phyloP scores from a whole-genome alignment of 2,113 vertebrate genomes.

The Psettodes erumei region DNA sequence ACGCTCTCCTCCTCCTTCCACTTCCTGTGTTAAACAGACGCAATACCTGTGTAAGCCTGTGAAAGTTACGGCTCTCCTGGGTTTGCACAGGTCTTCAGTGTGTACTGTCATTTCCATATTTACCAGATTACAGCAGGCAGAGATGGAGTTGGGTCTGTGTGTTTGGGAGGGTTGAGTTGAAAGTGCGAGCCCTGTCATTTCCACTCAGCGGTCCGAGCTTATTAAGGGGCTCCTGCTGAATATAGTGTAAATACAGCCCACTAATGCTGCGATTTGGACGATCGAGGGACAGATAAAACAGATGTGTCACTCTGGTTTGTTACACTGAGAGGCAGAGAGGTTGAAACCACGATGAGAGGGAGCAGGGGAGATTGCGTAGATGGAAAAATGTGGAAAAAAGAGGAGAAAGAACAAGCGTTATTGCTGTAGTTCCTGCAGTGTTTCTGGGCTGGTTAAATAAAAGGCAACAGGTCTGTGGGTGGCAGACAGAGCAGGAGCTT shows the following conservation, averaged over 20 bases:
- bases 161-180: constrained; percentile 1
- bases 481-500: constrained; percentile 28
- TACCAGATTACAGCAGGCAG: constrained; percentile 57
- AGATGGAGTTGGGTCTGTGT: constrained; percentile 29
- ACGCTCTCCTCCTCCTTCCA: constrained; percentile 13
- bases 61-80: constrained; percentile 35
- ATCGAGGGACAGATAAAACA: constrained; percentile 25
- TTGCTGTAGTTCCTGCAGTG: constrained; percentile 7
- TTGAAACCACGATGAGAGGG: not conserved
- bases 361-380: not conserved
- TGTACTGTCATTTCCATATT: constrained; percentile 33
- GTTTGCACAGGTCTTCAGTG: constrained; percentile 47
- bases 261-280: constrained; percentile 50
- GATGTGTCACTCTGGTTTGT: not conserved
- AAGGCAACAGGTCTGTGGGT: constrained; percentile 52
- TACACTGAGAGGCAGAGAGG: constrained; percentile 8
- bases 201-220: constrained; percentile 60
- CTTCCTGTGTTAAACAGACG: constrained; percentile 32
- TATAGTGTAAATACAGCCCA: constrained; percentile 64
- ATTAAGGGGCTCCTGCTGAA: constrained; percentile 66
- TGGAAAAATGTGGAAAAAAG: not conserved
- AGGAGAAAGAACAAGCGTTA: not conserved
- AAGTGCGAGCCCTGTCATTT: constrained; percentile 45
- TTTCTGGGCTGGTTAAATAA: constrained; percentile 42
- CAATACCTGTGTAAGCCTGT: constrained; percentile 34